Percentiles rank a stretch among this genome's conserved stretches.
Evolutionary conservation across 2,888 invertebrate genomes (phyloP).

Genomic region (Agrenia bidenticulata): DNA sequence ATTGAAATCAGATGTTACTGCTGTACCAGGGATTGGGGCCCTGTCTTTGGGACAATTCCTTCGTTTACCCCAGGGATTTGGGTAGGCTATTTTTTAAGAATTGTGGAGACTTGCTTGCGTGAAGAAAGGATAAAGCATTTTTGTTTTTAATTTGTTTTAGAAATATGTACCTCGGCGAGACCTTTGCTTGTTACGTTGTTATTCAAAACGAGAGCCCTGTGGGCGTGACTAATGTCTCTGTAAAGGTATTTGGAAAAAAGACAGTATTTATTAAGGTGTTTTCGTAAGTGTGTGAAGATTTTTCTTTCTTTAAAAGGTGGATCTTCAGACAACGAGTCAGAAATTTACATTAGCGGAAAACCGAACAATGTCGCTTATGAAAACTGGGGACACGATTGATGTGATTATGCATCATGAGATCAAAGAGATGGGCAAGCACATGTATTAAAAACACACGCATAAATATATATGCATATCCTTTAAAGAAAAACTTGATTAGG

Average conservation of each 20-base stretch:
- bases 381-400: slow-evolving; percentile 82
- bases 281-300: background rate
- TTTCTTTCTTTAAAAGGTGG: slow-evolving; percentile 64
- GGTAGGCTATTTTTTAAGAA: slow-evolving; percentile 59
- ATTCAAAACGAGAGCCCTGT: slow-evolving; percentile 93
- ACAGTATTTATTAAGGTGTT: background rate
- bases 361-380: slow-evolving; percentile 62
- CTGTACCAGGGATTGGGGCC: slow-evolving; percentile 77
- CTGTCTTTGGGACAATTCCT: slow-evolving; percentile 85
- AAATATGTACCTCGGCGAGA: slow-evolving; percentile 96
- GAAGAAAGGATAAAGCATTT: too few relatives aligned
- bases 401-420: slow-evolving; percentile 98
- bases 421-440: slow-evolving; percentile 97
- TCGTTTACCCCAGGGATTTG: slow-evolving; percentile 93
- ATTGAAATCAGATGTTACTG: slow-evolving; percentile 78
- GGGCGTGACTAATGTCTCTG: slow-evolving; percentile 75
- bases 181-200: slow-evolving; percentile 95
- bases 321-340: slow-evolving; percentile 88
- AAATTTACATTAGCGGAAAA: slow-evolving; percentile 77
- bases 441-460: too few relatives aligned
- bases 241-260: slow-evolving; percentile 75
- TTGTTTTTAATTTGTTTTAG: slow-evolving; percentile 56
- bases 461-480: background rate
- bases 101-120: background rate
- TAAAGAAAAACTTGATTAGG: slow-evolving; percentile 1